Base-by-base conservation (phyloP, 2,113 vertebrate genomes). In the Heptranchias perlo region DNA sequence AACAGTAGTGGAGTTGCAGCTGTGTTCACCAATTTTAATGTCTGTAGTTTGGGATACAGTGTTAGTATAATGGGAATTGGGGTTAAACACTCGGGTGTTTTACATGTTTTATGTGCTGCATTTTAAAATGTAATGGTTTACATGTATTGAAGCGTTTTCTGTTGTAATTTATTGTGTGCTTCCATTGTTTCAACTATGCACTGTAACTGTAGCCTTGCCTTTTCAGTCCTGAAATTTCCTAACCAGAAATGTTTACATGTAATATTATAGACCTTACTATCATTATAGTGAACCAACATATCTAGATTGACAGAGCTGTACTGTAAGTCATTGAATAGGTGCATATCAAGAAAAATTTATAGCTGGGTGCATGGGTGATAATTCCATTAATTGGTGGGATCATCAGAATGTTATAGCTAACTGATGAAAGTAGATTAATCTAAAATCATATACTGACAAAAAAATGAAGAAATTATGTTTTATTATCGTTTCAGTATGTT, bases 101-200 rank as follows among this genome's bases (percentile, higher is more conserved):
- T 98, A 98, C 44, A 47, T 95, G 94, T 69, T 95, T 95, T 35
- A 95, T 69, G 94, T 95, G 94, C 94, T 98, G 98, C 98, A 97
- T 97, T 98, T 98, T 97, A 97, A 97, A 97, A 97, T 96, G 98
- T 98, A 98, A 98, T 98, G 98, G 98, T 98, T 98, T 98, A 98
- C 97, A 98, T 97, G 97, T 98, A 96, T 98, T 98, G 98, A 98
- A 98, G 65, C 44, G 21, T 69, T 95, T 98, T 98, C 98, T 98
- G 62, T 97, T 98, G 97, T 98, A 99, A 98, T 99, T 98, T 97
- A 97, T 98, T 97, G 97, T 98, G 97, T 86, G 99, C 99, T 99
- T 99, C 99, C 98, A 99, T 99, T 98, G 98, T 99, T 99, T 99
- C 97, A 99, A 99, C 99, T 99, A 99, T 99, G 99, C 99, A 99